phyloP scores from a whole-genome alignment of 2,113 vertebrate species.

The Trochalopteron elliotii region DNA sequence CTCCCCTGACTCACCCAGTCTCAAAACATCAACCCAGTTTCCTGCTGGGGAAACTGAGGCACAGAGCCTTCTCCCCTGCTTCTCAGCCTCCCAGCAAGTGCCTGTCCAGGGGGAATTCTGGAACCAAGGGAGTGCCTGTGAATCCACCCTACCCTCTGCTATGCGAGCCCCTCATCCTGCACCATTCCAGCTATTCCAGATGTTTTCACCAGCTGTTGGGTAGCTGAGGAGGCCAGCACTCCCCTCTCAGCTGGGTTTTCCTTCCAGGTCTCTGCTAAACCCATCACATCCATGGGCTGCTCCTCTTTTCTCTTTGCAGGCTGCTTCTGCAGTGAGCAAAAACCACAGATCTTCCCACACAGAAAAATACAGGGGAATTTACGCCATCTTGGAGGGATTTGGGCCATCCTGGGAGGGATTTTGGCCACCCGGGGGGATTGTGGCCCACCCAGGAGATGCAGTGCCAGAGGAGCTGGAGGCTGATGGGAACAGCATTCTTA shows the following conservation, averaged over 20 bases:
- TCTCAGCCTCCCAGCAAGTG: neutral
- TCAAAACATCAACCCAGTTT: neutral
- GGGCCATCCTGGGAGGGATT: neutral
- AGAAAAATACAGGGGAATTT: neutral
- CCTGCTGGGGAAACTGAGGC: conserved; percentile 23
- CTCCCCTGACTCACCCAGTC: accelerated
- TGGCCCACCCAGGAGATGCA: conserved; percentile 14
- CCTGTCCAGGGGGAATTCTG: accelerated
- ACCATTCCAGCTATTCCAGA: neutral
- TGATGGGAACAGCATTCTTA: neutral
- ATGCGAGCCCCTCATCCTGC: neutral
- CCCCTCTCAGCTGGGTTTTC: neutral
- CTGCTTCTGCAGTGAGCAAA: neutral
- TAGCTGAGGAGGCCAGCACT: neutral
- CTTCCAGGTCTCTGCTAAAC: conserved; percentile 57
- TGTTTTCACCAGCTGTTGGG: neutral
- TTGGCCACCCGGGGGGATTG: neutral
- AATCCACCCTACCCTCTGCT: neutral
- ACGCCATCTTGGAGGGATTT: neutral
- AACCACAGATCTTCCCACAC: neutral
- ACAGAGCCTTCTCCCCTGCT: accelerated
- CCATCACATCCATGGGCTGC: neutral
- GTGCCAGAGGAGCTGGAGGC: neutral
- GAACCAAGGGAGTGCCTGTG: neutral
- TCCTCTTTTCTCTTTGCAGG: neutral